Conservation (phyloP, 2,888 invertebrate species). For the Seira sanloemensis region DNA sequence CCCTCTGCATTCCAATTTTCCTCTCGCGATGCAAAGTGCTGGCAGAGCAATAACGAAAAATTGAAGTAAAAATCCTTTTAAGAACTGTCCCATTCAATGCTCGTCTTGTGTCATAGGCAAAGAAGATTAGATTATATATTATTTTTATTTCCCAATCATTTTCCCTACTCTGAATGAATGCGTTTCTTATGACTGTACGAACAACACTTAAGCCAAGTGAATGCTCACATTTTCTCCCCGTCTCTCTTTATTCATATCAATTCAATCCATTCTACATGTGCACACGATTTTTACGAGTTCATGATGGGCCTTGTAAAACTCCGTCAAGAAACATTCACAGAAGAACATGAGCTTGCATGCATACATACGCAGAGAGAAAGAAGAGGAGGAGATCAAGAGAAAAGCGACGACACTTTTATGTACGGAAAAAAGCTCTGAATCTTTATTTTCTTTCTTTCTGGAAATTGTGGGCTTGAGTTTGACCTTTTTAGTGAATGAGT, state of each 20-base stretch:
- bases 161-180: neutral
- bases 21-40: too few relatives aligned
- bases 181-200: neutral
- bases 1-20: too few relatives aligned
- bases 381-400: slow-evolving; percentile 17
- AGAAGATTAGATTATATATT: too few relatives aligned
- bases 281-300: slow-evolving; percentile 18
- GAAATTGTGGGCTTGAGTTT: slow-evolving; percentile 50
- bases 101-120: too few relatives aligned
- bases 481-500: slow-evolving; percentile 60
- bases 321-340: neutral
- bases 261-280: neutral
- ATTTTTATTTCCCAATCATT: neutral
- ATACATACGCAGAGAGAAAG: too few relatives aligned
- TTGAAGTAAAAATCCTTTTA: too few relatives aligned
- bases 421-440: slow-evolving; percentile 4
- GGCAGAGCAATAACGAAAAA: too few relatives aligned
- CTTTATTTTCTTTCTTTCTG: slow-evolving; percentile 13
- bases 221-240: neutral
- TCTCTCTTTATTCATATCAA: neutral
- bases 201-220: neutral
- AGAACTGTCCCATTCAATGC: too few relatives aligned
- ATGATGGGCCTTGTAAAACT: slow-evolving; percentile 10
- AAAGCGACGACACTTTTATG: slow-evolving; percentile 54
- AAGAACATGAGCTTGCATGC: too few relatives aligned